phyloP scores from a whole-genome alignment of 2,888 invertebrate genomes.

The Oligia strigilis region DNA sequence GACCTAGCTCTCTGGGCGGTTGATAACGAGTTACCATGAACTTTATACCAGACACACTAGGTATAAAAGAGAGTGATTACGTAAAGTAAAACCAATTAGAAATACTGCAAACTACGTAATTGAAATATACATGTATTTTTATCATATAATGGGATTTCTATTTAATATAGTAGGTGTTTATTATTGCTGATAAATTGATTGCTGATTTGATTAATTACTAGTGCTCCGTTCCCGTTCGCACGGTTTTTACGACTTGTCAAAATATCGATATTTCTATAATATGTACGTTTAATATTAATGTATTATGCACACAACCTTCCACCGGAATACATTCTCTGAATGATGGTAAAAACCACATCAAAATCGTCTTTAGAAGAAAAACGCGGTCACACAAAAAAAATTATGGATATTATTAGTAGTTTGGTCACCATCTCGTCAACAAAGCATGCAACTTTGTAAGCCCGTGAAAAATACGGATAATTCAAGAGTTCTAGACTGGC shows the following conservation, averaged over 20 bases:
- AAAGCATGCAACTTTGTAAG: background rate
- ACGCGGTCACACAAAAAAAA: background rate
- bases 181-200: background rate
- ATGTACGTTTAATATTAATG: background rate
- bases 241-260: background rate
- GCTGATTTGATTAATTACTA: background rate
- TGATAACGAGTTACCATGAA: constrained; percentile 39
- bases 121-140: background rate
- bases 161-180: background rate
- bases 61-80: constrained; percentile 28
- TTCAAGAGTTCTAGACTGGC: background rate
- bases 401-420: no score
- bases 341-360: background rate
- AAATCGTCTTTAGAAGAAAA: background rate
- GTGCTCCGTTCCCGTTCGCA: background rate
- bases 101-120: constrained; percentile 5
- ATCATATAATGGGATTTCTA: background rate
- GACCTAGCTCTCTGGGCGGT: constrained; percentile 15
- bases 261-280: background rate
- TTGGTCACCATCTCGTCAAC: background rate
- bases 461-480: background rate
- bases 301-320: background rate
- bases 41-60: constrained; percentile 25
- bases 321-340: background rate
- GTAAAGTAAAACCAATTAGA: constrained; percentile 22